phyloP scores from a whole-genome alignment of 1,140 invertebrate species.

The Cyclargus thomasi region DNA sequence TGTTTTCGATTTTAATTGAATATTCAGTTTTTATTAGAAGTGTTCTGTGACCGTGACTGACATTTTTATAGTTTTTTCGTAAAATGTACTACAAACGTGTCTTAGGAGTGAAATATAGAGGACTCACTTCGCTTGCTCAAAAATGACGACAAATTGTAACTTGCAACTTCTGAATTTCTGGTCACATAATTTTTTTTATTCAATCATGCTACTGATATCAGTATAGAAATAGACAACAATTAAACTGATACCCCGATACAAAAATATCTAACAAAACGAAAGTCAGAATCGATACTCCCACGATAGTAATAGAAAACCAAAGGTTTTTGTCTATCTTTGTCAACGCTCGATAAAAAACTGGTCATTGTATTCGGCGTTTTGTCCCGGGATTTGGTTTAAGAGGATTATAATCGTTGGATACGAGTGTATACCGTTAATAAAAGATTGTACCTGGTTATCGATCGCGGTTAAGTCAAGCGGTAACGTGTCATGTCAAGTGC shows the following conservation, averaged over 20 bases:
- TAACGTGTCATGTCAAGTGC: not conserved
- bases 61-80: too few relatives aligned
- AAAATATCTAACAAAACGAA: constrained; percentile 42
- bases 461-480: not conserved
- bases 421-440: constrained; percentile 16
- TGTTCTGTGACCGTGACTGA: too few relatives aligned
- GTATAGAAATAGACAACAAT: not conserved
- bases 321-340: constrained; percentile 37
- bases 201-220: too few relatives aligned
- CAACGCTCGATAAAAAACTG: constrained; percentile 34
- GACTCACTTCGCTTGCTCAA: too few relatives aligned
- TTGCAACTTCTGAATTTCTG: too few relatives aligned
- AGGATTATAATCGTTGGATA: constrained; percentile 35
- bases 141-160: too few relatives aligned
- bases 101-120: too few relatives aligned
- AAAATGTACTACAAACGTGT: too few relatives aligned
- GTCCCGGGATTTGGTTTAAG: constrained; percentile 41
- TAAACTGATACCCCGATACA: constrained; percentile 26
- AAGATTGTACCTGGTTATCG: constrained; percentile 2
- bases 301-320: constrained; percentile 30
- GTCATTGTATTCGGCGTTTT: constrained; percentile 39
- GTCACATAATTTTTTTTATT: too few relatives aligned
- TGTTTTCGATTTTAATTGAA: too few relatives aligned
- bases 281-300: constrained; percentile 46
- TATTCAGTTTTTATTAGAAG: too few relatives aligned